Evolutionary conservation across 2,797 vertebrate genomes (phyloP).

Genomic region (Lophius americanus): DNA sequence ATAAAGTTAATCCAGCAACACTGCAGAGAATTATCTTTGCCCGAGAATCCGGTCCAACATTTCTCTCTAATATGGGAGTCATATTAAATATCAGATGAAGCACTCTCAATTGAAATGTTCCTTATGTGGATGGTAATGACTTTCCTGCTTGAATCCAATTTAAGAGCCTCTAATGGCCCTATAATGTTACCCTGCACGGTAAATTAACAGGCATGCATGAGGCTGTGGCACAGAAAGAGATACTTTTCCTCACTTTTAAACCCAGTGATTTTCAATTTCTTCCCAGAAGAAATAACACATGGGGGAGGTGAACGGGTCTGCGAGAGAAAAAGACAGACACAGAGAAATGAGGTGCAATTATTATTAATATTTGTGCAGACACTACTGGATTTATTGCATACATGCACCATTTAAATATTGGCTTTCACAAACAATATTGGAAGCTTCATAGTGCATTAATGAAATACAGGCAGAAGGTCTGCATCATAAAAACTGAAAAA

Average conservation of each 20-base stretch:
- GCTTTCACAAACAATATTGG: slow-evolving; percentile 49
- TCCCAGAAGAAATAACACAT: slow-evolving; percentile 50
- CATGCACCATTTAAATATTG: slow-evolving; percentile 57
- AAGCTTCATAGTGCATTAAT: slow-evolving; percentile 47
- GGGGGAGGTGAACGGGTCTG: slow-evolving; percentile 1
- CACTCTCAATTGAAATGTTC: slow-evolving; percentile 76
- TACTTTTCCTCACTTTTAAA: slow-evolving; percentile 67
- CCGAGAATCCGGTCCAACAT: slow-evolving; percentile 58
- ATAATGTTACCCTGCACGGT: slow-evolving; percentile 68
- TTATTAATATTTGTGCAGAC: slow-evolving; percentile 54
- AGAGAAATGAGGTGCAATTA: slow-evolving; percentile 52
- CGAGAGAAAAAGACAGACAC: slow-evolving; percentile 24
- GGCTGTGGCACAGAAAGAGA: slow-evolving; percentile 56
- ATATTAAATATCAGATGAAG: slow-evolving; percentile 72
- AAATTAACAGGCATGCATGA: slow-evolving; percentile 68
- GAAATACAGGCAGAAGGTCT: slow-evolving; percentile 17
- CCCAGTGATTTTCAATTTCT: slow-evolving; percentile 53
- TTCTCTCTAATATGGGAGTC: slow-evolving; percentile 63
- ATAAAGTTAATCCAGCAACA: slow-evolving; percentile 50
- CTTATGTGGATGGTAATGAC: slow-evolving; percentile 73
- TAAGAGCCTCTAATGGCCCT: slow-evolving; percentile 73
- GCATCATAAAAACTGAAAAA: slow-evolving; percentile 25
- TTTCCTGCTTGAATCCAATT: slow-evolving; percentile 77
- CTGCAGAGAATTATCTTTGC: slow-evolving; percentile 62
- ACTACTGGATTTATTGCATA: slow-evolving; percentile 51